These are phyloP conservation scores for Chrysopa pallens DNA, from an alignment of 1,140 invertebrate species.

Conservation along the genomic window DNA sequence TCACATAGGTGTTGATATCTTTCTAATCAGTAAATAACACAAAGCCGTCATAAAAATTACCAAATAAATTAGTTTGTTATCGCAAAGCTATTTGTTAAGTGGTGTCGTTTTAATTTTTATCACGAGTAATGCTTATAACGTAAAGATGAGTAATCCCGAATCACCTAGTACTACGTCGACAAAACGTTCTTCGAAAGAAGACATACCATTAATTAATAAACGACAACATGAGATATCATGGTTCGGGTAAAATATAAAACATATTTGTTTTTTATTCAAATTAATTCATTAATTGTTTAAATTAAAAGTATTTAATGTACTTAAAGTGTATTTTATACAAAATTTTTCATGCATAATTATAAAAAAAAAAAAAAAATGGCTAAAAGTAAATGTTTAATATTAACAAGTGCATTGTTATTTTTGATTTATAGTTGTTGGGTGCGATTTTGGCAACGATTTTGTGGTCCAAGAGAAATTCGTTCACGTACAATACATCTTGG, in stretches of 20 bases:
- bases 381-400: not conserved
- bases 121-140: slow-evolving; percentile 10
- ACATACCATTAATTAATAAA: slow-evolving; percentile 41
- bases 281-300: slow-evolving; percentile 1
- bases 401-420: slow-evolving; percentile 4
- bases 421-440: slow-evolving; percentile 36
- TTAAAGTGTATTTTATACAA: too few relatives aligned
- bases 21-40: too few relatives aligned
- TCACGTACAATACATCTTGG: slow-evolving; percentile 47
- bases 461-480: slow-evolving; percentile 41
- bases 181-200: slow-evolving; percentile 37
- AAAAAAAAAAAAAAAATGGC: not conserved
- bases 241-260: slow-evolving; percentile 24
- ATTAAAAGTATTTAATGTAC: too few relatives aligned
- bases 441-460: slow-evolving; percentile 47
- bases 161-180: slow-evolving; percentile 30
- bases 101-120: not conserved
- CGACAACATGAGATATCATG: slow-evolving; percentile 29
- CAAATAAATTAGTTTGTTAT: too few relatives aligned
- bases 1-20: too few relatives aligned
- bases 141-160: slow-evolving; percentile 20
- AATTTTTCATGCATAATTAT: too few relatives aligned
- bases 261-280: slow-evolving; percentile 1
- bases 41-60: too few relatives aligned
- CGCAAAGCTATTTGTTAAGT: too few relatives aligned